Conservation (phyloP, 2,888 invertebrate genomes). For the Strigamia transsilvanica region DNA sequence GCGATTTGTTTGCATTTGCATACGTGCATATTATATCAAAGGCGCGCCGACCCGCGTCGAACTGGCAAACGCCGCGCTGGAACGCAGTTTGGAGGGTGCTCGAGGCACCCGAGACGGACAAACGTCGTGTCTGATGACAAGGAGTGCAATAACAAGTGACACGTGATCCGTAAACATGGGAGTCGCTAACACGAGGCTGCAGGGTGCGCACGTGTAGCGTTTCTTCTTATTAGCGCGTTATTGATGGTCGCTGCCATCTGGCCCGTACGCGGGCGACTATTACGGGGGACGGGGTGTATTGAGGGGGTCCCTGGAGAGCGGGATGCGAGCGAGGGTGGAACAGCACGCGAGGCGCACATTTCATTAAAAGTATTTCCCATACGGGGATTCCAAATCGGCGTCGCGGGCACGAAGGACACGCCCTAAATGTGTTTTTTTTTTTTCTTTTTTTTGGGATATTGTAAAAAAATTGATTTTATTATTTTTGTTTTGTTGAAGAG, state of each 20-base stretch:
- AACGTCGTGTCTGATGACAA: slow-evolving; percentile 5
- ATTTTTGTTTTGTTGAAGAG: neutral
- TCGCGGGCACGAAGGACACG: neutral
- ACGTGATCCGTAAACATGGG: slow-evolving; percentile 4
- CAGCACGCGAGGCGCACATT: slow-evolving; percentile 2
- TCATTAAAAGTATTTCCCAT: slow-evolving; percentile 8
- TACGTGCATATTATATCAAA: neutral
- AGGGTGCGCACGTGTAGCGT: neutral
- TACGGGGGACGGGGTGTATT: neutral
- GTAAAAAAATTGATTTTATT: neutral
- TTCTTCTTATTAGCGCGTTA: slow-evolving; percentile 8
- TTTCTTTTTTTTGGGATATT: too few species aligned
- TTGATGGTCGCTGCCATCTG: slow-evolving; percentile 1
- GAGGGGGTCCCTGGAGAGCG: neutral
- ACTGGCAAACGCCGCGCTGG: too few species aligned
- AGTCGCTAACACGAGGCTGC: neutral
- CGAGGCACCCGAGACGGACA: neutral
- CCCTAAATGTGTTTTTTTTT: neutral
- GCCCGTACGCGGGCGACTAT: neutral
- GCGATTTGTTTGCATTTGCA: slow-evolving; percentile 8
- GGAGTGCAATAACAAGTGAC: neutral
- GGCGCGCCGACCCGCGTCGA: neutral
- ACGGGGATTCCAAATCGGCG: neutral
- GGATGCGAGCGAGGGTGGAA: slow-evolving; percentile 1
- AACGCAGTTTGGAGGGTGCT: neutral